Conservation (phyloP, 2,888 invertebrate species). For the Nezara viridula region DNA sequence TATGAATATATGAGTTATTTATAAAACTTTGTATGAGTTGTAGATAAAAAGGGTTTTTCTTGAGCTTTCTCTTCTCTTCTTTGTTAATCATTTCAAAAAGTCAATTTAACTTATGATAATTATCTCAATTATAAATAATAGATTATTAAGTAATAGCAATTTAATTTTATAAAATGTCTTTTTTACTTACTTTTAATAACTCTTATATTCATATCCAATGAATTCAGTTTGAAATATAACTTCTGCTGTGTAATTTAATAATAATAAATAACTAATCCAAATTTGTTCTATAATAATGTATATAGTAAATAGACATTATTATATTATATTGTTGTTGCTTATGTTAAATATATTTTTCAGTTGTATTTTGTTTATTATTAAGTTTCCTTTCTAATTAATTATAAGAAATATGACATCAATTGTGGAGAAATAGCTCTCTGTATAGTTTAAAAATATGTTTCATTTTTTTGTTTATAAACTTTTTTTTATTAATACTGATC, state of each 20-base stretch:
- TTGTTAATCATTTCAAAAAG: background rate
- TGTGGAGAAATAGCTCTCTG: background rate
- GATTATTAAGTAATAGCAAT: background rate
- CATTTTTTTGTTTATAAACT: background rate
- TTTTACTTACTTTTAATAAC: background rate
- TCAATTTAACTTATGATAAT: background rate
- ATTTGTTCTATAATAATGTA: constrained; percentile 54
- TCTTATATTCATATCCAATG: background rate
- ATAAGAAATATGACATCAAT: background rate
- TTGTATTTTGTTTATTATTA: constrained; percentile 32
- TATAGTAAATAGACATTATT: constrained; percentile 45
- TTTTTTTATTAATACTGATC: no score
- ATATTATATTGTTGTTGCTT: constrained; percentile 54
- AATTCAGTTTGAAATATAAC: background rate
- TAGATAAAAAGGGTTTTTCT: background rate
- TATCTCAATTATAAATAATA: background rate
- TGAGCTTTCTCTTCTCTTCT: background rate
- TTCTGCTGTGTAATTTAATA: background rate
- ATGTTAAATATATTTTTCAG: constrained; percentile 52
- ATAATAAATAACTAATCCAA: constrained; percentile 21
- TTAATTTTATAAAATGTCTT: background rate
- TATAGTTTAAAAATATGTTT: background rate
- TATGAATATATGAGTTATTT: constrained; percentile 30
- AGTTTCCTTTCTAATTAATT: background rate
- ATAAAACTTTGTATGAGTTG: background rate